Evolutionary conservation across 2,888 invertebrate genomes (phyloP).

Genomic region (Serrognathus titanus): DNA sequence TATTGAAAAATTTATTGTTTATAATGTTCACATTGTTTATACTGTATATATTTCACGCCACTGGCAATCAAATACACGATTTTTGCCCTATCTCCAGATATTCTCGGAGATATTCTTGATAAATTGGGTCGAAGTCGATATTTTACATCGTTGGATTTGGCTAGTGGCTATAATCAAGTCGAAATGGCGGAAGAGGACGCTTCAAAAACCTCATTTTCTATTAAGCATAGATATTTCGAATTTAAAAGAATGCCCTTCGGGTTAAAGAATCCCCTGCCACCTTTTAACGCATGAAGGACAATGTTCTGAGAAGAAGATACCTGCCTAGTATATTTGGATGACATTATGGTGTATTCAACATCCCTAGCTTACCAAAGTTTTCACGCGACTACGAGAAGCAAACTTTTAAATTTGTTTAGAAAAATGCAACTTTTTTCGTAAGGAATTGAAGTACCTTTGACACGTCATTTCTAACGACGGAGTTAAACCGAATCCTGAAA

Average conservation of each 20-base stretch:
- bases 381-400: conserved; percentile 1
- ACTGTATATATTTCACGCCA: too few species aligned
- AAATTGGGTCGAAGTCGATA: conserved; percentile 27
- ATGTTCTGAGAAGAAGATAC: conserved; percentile 23
- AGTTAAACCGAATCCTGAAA: conserved; percentile 12
- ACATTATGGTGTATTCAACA: conserved; percentile 13
- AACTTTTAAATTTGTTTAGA: conserved; percentile 26
- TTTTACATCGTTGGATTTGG: conserved; percentile 32
- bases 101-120: neutral
- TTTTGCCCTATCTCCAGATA: neutral
- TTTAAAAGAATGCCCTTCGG: conserved; percentile 7
- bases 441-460: conserved; percentile 21
- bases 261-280: conserved; percentile 21
- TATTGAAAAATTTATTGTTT: too few species aligned
- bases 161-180: too few species aligned
- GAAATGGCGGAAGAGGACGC: too few species aligned
- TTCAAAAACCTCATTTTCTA: conserved; percentile 2
- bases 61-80: too few species aligned
- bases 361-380: conserved; percentile 9
- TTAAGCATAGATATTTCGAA: conserved; percentile 20
- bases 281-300: conserved; percentile 29
- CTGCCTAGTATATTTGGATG: conserved; percentile 27
- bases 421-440: conserved; percentile 20
- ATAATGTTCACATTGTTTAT: too few species aligned
- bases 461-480: conserved; percentile 20